Conservation (phyloP, 64 coral and sea anemone genomes). For the Montipora cactus region DNA sequence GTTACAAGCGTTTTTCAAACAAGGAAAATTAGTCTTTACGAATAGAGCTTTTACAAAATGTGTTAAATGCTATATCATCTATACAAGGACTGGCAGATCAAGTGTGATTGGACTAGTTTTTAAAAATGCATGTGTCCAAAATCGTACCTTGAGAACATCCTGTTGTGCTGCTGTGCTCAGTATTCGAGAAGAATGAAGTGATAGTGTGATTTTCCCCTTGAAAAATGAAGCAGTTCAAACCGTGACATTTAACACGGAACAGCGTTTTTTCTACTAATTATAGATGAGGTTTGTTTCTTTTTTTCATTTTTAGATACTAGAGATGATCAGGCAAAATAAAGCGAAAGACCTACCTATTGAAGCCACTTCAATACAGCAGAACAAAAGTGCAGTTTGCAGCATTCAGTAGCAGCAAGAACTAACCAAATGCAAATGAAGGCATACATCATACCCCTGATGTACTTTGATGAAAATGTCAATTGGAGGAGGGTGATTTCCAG, state of each 20-base stretch:
- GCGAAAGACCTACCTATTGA: slow-evolving; percentile 4
- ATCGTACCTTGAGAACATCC: no score
- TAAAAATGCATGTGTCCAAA: no score
- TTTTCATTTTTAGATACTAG: slow-evolving; percentile 5
- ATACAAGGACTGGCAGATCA: not conserved
- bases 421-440: not conserved
- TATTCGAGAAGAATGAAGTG: no score
- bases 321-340: slow-evolving; percentile 27
- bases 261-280: no score
- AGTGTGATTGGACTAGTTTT: no score
- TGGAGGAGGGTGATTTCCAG: no score
- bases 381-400: slow-evolving; percentile 45
- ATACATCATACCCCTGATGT: not conserved
- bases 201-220: no score
- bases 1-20: no score
- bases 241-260: no score
- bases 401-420: slow-evolving; percentile 7
- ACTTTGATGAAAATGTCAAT: not conserved
- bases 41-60: not conserved
- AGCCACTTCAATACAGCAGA: not conserved
- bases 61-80: not conserved
- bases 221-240: no score
- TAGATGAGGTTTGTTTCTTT: not conserved
- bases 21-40: no score
- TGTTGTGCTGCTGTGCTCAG: no score